Conservation (phyloP, 1,140 invertebrate genomes). For the Zaprionus tsacasi region DNA sequence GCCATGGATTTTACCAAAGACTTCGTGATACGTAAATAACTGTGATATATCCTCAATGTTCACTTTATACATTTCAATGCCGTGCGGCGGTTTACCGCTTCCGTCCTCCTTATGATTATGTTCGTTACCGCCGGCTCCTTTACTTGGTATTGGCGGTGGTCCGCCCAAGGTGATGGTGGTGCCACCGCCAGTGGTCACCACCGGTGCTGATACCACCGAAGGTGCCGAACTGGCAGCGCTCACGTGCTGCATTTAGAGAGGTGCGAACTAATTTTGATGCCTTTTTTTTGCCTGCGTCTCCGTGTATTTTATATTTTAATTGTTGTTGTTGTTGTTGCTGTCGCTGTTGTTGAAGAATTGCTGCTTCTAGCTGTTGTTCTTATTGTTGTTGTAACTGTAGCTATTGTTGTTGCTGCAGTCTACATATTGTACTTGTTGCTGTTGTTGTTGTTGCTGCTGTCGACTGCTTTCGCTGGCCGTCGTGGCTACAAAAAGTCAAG, state of each 20-base stretch:
- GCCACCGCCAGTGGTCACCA: constrained; percentile 88
- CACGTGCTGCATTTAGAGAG: constrained; percentile 77
- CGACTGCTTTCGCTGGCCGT: constrained; percentile 71
- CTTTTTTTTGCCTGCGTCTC: constrained; percentile 32
- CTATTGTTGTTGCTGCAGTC: constrained; percentile 44
- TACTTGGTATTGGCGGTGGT: constrained; percentile 86
- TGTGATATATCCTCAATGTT: constrained; percentile 93
- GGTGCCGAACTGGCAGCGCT: constrained; percentile 75
- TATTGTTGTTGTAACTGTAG: constrained; percentile 40
- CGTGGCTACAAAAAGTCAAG: constrained; percentile 78
- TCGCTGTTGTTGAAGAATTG: constrained; percentile 40
- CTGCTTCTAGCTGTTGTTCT: constrained; percentile 64
- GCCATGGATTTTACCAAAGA: constrained; percentile 91
- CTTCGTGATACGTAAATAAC: constrained; percentile 92
- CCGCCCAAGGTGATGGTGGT: constrained; percentile 86
- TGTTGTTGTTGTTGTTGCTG: constrained; percentile 33
- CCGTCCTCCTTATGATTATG: constrained; percentile 85
- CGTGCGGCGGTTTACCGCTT: constrained; percentile 87
- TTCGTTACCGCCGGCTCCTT: constrained; percentile 6
- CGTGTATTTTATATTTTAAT: constrained; percentile 11
- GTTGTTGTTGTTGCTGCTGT: constrained; percentile 67
- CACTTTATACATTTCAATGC: constrained; percentile 90
- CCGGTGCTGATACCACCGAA: constrained; percentile 72
- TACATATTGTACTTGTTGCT: constrained; percentile 61
- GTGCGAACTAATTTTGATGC: constrained; percentile 42